These are phyloP conservation scores for Rhabdomys dilectus DNA, from an alignment of 2,113 vertebrate genomes.

Conservation along the genomic window DNA sequence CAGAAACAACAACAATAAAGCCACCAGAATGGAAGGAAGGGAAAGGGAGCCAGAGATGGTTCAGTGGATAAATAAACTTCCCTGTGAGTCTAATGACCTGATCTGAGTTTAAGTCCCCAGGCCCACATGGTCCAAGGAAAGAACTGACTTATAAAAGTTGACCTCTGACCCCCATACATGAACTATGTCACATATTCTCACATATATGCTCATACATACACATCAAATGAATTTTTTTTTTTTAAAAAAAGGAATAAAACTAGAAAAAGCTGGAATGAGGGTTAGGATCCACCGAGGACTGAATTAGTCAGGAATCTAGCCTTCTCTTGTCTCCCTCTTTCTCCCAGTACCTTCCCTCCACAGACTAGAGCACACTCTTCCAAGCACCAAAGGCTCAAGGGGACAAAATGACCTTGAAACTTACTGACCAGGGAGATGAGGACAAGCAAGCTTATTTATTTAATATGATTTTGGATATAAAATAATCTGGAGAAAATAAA, in stretches of 20 bases:
- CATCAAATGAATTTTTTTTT: background rate
- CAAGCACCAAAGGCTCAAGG: background rate
- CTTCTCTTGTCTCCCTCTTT: background rate
- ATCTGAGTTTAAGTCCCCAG: background rate
- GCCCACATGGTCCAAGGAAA: background rate
- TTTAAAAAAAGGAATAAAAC: background rate
- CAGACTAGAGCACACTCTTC: background rate
- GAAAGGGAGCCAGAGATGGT: background rate
- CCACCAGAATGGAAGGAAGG: background rate
- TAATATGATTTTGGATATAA: background rate
- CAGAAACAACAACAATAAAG: background rate
- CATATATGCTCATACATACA: background rate
- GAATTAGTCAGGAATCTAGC: background rate
- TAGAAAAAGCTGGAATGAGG: background rate
- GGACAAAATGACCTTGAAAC: background rate
- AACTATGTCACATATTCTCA: background rate
- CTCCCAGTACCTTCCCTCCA: background rate
- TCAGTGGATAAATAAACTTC: background rate
- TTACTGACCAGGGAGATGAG: background rate
- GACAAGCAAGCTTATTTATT: background rate
- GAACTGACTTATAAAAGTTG: too few relatives aligned
- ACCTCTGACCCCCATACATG: background rate
- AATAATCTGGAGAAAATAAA: constrained; percentile 3
- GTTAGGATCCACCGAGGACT: background rate
- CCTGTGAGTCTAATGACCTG: background rate